A percentile compares a stretch with the other conserved stretches of the same genome.
Evolutionary conservation across 2,797 vertebrate species (phyloP).

Genomic region (Silurus aristotelis): DNA sequence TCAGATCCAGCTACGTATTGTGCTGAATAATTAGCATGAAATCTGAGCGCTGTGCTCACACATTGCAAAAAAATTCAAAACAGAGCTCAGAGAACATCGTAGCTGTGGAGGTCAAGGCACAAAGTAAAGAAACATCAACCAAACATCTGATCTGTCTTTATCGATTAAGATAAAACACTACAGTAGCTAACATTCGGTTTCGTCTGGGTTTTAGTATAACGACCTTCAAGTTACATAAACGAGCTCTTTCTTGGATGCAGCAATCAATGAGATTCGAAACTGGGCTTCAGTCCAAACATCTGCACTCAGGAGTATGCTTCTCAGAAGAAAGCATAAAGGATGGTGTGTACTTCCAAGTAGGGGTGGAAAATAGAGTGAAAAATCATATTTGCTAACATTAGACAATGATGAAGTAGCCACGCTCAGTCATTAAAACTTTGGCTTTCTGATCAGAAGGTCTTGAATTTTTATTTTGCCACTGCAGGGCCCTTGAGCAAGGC

Average conservation of each 20-base stretch:
- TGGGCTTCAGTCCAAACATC: background rate
- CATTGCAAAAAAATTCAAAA: background rate
- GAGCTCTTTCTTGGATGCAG: background rate
- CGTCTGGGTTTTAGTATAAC: background rate
- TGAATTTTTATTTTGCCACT: too few relatives aligned
- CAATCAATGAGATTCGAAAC: background rate
- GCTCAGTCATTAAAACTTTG: too few relatives aligned
- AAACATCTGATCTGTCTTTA: background rate
- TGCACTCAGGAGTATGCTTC: background rate
- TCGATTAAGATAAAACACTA: background rate
- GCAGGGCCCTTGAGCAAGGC: too few relatives aligned
- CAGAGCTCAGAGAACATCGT: background rate
- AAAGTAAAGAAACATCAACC: background rate
- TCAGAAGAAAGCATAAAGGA: background rate
- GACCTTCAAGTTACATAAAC: slow-evolving; percentile 20
- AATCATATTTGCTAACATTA: too few relatives aligned
- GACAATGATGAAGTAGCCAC: too few relatives aligned
- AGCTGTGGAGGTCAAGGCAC: background rate
- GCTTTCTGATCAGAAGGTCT: too few relatives aligned
- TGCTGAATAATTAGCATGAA: background rate
- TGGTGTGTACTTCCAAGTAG: background rate
- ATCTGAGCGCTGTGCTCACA: background rate
- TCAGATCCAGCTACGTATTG: background rate
- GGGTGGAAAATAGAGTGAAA: background rate
- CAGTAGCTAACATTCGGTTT: background rate